phyloP scores from a whole-genome alignment of 2,888 invertebrate genomes.

The Galeruca laticollis region DNA sequence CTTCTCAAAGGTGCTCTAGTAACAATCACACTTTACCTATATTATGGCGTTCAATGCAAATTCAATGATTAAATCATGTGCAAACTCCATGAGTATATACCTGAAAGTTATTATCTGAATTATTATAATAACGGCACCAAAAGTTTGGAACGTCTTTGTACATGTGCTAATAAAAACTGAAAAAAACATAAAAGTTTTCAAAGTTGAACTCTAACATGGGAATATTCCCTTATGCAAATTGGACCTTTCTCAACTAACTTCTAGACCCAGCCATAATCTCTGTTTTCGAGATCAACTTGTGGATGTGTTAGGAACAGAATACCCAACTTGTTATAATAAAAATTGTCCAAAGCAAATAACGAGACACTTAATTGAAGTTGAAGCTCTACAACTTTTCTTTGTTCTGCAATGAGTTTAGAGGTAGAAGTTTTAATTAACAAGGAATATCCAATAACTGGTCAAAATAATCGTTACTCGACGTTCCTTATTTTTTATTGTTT shows the following conservation, averaged over 20 bases:
- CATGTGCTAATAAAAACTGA: conserved; percentile 36
- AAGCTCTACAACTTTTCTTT: too few species aligned
- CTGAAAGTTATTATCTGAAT: conserved; percentile 29
- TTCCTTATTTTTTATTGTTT: too few species aligned
- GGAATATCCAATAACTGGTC: too few species aligned
- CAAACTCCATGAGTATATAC: background rate
- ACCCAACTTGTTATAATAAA: background rate
- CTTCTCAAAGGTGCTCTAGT: too few species aligned
- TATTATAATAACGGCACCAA: conserved; percentile 29
- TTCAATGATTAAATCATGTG: conserved; percentile 3
- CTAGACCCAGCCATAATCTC: conserved; percentile 37
- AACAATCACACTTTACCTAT: too few species aligned
- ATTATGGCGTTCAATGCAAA: background rate
- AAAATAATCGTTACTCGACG: too few species aligned
- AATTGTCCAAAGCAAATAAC: conserved; percentile 1
- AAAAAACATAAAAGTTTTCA: conserved; percentile 39
- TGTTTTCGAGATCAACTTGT: conserved; percentile 34
- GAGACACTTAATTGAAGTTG: background rate
- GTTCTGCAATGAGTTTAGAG: too few species aligned
- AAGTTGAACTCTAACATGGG: conserved; percentile 37
- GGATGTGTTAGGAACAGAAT: conserved; percentile 1
- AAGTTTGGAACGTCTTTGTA: conserved; percentile 30
- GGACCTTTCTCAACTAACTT: conserved; percentile 37
- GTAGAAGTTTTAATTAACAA: too few species aligned
- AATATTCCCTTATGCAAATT: conserved; percentile 43